A percentile compares a stretch with the other conserved stretches of the same genome.
Evolutionary conservation across 1,140 invertebrate species (phyloP).

Genomic region (Leucophenga varia): DNA sequence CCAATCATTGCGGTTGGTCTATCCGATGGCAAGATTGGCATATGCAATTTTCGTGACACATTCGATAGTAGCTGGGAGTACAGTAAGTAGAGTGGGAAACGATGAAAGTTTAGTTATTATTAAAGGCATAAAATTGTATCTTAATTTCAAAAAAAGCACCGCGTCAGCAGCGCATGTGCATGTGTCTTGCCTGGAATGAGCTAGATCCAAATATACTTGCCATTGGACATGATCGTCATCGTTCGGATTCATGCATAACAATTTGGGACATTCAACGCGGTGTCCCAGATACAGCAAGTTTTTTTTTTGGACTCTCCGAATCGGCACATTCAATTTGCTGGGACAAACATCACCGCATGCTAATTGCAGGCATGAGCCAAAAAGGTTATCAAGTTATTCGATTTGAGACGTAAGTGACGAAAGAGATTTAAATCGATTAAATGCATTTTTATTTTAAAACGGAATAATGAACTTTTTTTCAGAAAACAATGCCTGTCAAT

Average conservation of each 20-base stretch:
- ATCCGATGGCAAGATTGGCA: conserved; percentile 79
- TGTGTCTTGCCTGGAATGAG: conserved; percentile 87
- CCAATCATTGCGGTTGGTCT: conserved; percentile 82
- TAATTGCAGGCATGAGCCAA: conserved; percentile 85
- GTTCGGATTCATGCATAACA: conserved; percentile 77
- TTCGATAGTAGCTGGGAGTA: conserved; percentile 53
- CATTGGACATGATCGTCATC: conserved; percentile 82
- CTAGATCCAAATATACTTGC: conserved; percentile 79
- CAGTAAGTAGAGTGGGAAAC: conserved; percentile 23
- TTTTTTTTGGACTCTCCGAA: conserved; percentile 70
- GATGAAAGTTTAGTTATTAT: background rate
- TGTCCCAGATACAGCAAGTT: conserved; percentile 39
- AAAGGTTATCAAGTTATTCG: conserved; percentile 89
- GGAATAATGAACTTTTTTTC: conserved; percentile 23
- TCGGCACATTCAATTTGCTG: conserved; percentile 82
- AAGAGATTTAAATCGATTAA: background rate
- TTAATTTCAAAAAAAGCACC: conserved; percentile 66
- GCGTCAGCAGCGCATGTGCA: conserved; percentile 79
- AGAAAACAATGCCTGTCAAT: conserved; percentile 73
- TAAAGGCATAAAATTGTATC: background rate
- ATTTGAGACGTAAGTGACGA: conserved; percentile 75
- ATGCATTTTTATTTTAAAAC: background rate
- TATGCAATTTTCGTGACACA: conserved; percentile 76
- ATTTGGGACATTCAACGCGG: conserved; percentile 72
- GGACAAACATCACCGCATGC: conserved; percentile 74